Percentiles rank a stretch among this genome's conserved stretches.
These are phyloP conservation scores for Psix sp. DNA, from an alignment of 1,140 invertebrate genomes.

Conservation along the genomic window DNA sequence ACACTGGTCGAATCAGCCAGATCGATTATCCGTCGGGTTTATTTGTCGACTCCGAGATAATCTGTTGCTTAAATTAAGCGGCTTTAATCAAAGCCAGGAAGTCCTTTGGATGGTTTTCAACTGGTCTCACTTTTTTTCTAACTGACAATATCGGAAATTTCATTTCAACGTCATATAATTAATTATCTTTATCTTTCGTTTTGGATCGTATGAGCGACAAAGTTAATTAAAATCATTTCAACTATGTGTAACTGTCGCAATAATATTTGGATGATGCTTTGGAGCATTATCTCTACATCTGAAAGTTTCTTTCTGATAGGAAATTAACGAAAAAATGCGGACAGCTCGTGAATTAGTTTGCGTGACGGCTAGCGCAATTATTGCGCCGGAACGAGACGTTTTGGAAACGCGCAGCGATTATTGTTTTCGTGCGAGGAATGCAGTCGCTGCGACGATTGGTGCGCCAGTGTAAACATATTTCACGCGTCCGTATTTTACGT, in stretches of 20 bases:
- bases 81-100: conserved; percentile 33
- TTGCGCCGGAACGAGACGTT: conserved; percentile 13
- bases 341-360: background rate
- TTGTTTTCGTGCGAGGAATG: conserved; percentile 26
- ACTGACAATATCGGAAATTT: no score
- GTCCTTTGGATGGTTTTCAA: conserved; percentile 3
- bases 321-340: background rate
- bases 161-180: no score
- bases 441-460: conserved; percentile 7
- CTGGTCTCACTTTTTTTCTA: no score
- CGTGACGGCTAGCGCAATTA: conserved; percentile 23
- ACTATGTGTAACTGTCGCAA: no score
- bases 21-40: conserved; percentile 36
- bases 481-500: conserved; percentile 47
- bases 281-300: no score
- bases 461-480: conserved; percentile 39
- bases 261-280: no score
- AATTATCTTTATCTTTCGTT: no score
- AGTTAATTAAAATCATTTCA: no score
- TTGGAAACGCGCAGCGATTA: conserved; percentile 15
- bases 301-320: background rate
- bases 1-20: conserved; percentile 35
- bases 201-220: no score
- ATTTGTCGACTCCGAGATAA: conserved; percentile 35
- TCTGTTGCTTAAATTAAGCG: conserved; percentile 46